Conservation (phyloP, 1,140 invertebrate genomes). For the Bombus sibiricus region DNA sequence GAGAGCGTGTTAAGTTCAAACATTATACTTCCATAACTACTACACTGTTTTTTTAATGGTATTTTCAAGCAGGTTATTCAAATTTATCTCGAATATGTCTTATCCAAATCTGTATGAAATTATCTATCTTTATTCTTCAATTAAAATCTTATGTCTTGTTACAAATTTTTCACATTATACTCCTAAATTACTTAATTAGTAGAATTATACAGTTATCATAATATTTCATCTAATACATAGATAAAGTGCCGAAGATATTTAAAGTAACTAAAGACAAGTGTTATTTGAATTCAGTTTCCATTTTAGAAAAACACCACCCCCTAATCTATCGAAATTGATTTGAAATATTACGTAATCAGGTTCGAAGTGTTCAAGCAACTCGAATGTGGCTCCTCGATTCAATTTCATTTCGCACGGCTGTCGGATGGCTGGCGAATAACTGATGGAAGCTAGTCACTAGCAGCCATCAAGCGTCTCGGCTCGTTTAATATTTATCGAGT, state of each 20-base stretch:
- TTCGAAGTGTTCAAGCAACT: neutral
- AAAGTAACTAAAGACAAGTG: neutral
- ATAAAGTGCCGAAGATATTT: neutral
- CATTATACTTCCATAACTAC: neutral
- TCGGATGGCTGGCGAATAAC: slow-evolving; percentile 36
- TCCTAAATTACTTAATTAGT: neutral
- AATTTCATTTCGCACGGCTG: slow-evolving; percentile 43
- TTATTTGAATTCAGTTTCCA: too few species aligned
- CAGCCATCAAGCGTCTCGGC: slow-evolving; percentile 19
- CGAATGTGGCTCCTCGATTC: slow-evolving; percentile 29
- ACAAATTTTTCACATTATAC: neutral
- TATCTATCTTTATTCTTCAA: neutral
- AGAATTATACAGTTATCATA: neutral
- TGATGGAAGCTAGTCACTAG: slow-evolving; percentile 17
- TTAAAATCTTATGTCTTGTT: neutral
- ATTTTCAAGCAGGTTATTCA: neutral
- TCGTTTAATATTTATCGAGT: slow-evolving; percentile 38
- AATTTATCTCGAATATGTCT: neutral
- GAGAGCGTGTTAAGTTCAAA: too few species aligned
- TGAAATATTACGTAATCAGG: slow-evolving; percentile 1
- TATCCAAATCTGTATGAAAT: neutral
- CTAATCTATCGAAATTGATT: neutral
- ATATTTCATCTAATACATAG: neutral
- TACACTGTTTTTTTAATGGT: neutral
- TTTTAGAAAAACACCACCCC: neutral